Evolutionary conservation across 1,140 invertebrate species (phyloP).

Genomic region (Melitaea cinxia): DNA sequence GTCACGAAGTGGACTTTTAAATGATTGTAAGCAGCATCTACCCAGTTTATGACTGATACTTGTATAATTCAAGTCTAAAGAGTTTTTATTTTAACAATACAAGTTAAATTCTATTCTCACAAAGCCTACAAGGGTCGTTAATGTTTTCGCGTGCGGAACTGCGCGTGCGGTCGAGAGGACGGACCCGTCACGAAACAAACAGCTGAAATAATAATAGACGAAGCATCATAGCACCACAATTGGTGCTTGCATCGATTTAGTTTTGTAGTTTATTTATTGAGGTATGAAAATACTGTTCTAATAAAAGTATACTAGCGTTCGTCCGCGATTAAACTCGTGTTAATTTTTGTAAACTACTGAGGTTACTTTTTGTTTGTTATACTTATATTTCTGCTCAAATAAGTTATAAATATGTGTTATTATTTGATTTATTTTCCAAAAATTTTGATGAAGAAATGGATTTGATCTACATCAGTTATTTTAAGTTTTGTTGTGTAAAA

Average conservation of each 20-base stretch:
- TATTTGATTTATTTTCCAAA: too few relatives aligned
- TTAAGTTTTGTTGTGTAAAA: too few relatives aligned
- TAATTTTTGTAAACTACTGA: too few relatives aligned
- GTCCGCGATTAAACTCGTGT: too few relatives aligned
- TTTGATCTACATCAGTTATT: too few relatives aligned
- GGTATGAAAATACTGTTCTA: background rate
- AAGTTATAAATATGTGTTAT: too few relatives aligned
- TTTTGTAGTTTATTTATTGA: background rate
- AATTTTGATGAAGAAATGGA: too few relatives aligned
- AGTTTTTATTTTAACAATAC: background rate
- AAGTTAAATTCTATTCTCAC: background rate
- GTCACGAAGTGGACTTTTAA: conserved; percentile 3
- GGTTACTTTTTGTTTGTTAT: background rate
- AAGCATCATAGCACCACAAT: background rate
- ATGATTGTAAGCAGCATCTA: conserved; percentile 1
- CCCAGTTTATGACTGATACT: background rate
- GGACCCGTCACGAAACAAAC: conserved; percentile 32
- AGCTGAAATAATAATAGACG: conserved; percentile 27
- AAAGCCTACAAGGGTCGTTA: conserved; percentile 5
- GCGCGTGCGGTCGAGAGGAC: conserved; percentile 22
- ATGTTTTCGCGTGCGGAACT: conserved; percentile 17
- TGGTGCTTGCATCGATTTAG: conserved; percentile 3
- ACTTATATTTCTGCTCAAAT: too few relatives aligned
- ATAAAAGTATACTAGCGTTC: background rate
- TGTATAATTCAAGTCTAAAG: background rate